Evolutionary conservation across 1,140 invertebrate species (phyloP).

Genomic region (Drosophila saltans): DNA sequence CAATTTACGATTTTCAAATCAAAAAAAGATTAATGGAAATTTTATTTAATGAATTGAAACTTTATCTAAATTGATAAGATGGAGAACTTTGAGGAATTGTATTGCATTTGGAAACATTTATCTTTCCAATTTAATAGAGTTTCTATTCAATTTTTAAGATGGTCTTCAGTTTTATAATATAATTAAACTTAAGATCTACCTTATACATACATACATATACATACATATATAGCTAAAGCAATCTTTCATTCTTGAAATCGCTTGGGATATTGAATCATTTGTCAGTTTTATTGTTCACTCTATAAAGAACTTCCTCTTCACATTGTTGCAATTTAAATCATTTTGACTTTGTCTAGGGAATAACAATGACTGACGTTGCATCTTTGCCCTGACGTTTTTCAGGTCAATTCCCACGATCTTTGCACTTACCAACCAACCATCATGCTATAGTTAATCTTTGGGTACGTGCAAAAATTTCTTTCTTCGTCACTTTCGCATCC

Average conservation of each 20-base stretch:
- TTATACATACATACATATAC: too few relatives aligned
- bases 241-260: not conserved
- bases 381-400: not conserved
- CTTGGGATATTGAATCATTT: too few relatives aligned
- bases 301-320: not conserved
- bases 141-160: too few relatives aligned
- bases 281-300: too few relatives aligned
- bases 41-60: not conserved
- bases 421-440: not conserved
- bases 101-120: not conserved
- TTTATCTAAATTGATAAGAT: too few relatives aligned
- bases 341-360: not conserved
- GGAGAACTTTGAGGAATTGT: not conserved
- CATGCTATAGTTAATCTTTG: not conserved
- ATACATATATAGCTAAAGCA: not conserved
- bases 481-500: conserved; percentile 54
- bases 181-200: too few relatives aligned
- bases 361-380: not conserved
- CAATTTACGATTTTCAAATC: not conserved
- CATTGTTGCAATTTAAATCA: conserved; percentile 1
- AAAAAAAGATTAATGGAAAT: not conserved
- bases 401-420: conserved; percentile 15
- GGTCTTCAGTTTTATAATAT: too few relatives aligned
- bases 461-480: conserved; percentile 10
- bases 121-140: too few relatives aligned